Evolutionary conservation across 2,113 vertebrate genomes (phyloP).

Genomic region (Pyxicephalus adspersus): DNA sequence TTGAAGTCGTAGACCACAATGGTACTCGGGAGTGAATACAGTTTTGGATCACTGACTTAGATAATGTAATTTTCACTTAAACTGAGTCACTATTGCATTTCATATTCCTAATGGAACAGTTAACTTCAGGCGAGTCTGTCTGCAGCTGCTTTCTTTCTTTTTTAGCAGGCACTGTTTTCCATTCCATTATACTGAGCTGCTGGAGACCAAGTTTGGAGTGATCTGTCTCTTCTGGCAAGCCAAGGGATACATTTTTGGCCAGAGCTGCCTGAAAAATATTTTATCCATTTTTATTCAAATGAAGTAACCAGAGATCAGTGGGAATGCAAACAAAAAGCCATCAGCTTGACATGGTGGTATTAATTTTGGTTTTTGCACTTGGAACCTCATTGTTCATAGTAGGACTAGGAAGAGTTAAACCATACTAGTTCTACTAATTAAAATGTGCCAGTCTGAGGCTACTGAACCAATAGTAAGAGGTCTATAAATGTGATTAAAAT

Average conservation of each 20-base stretch:
- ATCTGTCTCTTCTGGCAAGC: neutral
- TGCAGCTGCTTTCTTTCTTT: constrained; percentile 23
- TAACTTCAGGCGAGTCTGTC: neutral
- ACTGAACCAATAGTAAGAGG: no score
- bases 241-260: constrained; percentile 24
- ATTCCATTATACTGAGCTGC: constrained; percentile 2
- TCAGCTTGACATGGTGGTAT: neutral
- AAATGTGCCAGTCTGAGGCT: neutral
- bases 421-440: neutral
- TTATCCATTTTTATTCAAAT: constrained; percentile 40
- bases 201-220: neutral
- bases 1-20: no score
- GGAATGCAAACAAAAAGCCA: constrained; percentile 18
- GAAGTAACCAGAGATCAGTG: neutral
- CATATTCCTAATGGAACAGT: neutral
- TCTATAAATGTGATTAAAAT: no score
- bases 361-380: neutral
- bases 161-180: constrained; percentile 7
- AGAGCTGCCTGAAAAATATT: constrained; percentile 29
- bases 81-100: no score
- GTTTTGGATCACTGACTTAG: no score
- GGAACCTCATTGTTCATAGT: neutral
- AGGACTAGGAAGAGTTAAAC: neutral
- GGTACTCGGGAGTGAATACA: no score
- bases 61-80: no score